Evolutionary conservation across 2,113 vertebrate genomes (phyloP), one percentile per base, ranked within the genome.

Genomic region (Pygoscelis adeliae): DNA sequence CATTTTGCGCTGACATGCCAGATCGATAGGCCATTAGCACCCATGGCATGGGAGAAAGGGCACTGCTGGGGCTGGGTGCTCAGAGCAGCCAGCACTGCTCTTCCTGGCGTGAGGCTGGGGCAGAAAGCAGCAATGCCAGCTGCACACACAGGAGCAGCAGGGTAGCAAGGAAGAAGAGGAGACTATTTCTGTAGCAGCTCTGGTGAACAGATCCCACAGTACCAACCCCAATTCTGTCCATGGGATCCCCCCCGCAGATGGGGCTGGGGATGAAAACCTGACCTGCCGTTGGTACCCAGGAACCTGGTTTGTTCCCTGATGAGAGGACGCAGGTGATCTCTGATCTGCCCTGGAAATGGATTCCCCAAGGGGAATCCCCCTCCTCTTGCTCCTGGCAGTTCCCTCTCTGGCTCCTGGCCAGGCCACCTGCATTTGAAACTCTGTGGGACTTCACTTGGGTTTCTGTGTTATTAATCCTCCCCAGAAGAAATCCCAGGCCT

Each of bases 401-500:
- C 83, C 40, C 46, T 87, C 83, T 59, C 78, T 89, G 94, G 94
- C 86, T 96, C 27, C 73, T 58, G 42, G 87, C 93, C 93, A 95
- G 87, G 94, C 91, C 89, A 96, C 94, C 94, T 96, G 94, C 10
- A 11, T 82, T 91, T 93, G 89, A 90, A 97, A 87, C 47, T 96
- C 91, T 0, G 4, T 84, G 87, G 73, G 66, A 89, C 91, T 93
- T 87, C 0, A 0, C 69, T 95, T 80, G 89, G 53, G 91, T 94
- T 97, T 96, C 93, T 94, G n/a, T 84, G 88, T 93, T 92, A 87
- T 61, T 96, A 96, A 97, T 96, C 81, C 92, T 95, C 55, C 76
- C 50, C 56, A 78, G 90, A 86, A 97, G 90, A 96, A 97, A 97
- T 97, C 92, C 69, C 88, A 93, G 80, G 72, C 91, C 80, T 92